These are phyloP conservation scores for Plestiodon gilberti DNA, from an alignment of 2,113 vertebrate species.

Conservation along the genomic window DNA sequence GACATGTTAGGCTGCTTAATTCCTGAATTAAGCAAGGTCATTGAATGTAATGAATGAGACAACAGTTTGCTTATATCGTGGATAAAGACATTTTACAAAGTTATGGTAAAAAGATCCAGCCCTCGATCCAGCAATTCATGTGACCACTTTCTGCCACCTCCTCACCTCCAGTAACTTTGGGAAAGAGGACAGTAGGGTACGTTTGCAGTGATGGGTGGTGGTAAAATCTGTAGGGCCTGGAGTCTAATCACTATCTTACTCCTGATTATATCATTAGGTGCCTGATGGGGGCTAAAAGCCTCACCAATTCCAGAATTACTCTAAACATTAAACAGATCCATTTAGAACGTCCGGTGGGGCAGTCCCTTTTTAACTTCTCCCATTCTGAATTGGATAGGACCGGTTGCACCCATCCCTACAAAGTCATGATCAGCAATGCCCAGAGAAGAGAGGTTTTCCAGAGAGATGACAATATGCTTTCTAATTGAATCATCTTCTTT, in stretches of 20 bases:
- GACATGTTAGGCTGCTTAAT: constrained; percentile 25
- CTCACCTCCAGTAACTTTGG: background rate
- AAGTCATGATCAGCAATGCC: background rate
- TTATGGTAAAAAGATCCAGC: background rate
- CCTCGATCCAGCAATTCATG: background rate
- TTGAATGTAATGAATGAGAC: constrained; percentile 11
- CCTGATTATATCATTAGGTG: background rate
- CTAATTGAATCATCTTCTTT: background rate
- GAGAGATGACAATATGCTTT: constrained; percentile 9
- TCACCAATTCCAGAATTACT: background rate
- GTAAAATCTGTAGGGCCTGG: background rate
- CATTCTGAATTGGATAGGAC: background rate
- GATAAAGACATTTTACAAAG: background rate
- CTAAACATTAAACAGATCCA: background rate
- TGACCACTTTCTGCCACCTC: background rate
- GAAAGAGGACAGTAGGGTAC: background rate
- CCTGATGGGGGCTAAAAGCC: no score
- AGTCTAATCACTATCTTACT: background rate
- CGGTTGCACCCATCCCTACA: background rate
- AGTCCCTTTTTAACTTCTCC: background rate
- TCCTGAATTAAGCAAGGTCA: constrained; percentile 22
- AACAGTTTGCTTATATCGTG: background rate
- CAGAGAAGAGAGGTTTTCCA: rapidly evolving
- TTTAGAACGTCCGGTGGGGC: background rate
- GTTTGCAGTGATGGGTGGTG: background rate